Conservation (phyloP, 2,888 invertebrate genomes). For the Scaptomyza polygonia region DNA sequence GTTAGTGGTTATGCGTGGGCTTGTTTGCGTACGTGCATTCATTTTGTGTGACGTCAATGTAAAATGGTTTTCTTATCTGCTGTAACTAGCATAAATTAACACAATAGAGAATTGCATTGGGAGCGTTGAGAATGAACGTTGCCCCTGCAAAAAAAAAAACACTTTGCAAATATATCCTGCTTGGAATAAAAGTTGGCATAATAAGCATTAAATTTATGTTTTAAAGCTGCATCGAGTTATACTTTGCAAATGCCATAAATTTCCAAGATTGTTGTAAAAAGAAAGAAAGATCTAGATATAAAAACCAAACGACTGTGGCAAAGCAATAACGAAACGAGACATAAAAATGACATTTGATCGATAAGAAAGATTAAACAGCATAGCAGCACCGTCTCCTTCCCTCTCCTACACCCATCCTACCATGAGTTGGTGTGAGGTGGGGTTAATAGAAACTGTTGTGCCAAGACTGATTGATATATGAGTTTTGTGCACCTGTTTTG, state of each 20-base stretch:
- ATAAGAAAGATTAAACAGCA: constrained; percentile 50
- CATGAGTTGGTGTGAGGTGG: neutral
- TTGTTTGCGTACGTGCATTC: neutral
- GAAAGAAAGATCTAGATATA: constrained; percentile 2
- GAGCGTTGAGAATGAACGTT: neutral
- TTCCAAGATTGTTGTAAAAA: constrained; percentile 11
- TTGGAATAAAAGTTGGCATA: neutral
- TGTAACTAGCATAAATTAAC: neutral
- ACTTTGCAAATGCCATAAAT: constrained; percentile 9
- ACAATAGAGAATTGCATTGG: neutral
- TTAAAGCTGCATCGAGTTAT: neutral
- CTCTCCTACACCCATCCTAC: neutral
- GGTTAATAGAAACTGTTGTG: constrained; percentile 7
- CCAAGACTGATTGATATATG: constrained; percentile 52
- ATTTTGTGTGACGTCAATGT: neutral
- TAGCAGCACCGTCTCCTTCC: neutral
- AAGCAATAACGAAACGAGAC: constrained; percentile 23
- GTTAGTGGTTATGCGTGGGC: neutral
- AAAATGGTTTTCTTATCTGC: neutral
- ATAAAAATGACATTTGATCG: constrained; percentile 52
- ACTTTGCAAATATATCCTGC: neutral
- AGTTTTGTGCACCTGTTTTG: constrained; percentile 52
- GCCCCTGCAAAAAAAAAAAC: neutral
- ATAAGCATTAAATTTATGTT: neutral
- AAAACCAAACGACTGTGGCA: constrained; percentile 10